Evolutionary conservation across 2,888 invertebrate genomes (phyloP).

Genomic region (Julus scanicus): DNA sequence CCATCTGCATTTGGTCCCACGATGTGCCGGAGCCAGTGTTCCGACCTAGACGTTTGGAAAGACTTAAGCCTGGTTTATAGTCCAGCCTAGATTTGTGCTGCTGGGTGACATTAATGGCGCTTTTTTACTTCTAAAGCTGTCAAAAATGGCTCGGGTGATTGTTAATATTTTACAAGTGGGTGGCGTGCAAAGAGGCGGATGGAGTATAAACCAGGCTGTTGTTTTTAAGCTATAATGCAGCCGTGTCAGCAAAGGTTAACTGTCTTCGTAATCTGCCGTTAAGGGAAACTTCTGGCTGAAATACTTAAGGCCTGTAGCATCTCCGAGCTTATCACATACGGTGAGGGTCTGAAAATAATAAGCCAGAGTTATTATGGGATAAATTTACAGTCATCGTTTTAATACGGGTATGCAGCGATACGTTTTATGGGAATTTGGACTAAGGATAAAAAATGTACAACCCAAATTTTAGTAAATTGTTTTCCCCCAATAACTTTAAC

Average conservation of each 20-base stretch:
- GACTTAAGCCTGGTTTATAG: neutral
- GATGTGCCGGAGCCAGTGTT: neutral
- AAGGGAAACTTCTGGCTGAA: neutral
- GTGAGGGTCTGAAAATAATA: neutral
- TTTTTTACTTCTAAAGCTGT: neutral
- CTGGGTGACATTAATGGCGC: neutral
- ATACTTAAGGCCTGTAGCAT: conserved; percentile 38
- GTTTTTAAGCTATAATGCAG: neutral
- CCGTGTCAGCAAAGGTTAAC: neutral
- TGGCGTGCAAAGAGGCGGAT: neutral
- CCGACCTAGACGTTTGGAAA: neutral
- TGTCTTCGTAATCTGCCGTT: conserved; percentile 15
- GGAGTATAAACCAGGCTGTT: conserved; percentile 10
- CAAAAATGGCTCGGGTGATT: neutral
- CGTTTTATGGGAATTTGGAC: no score
- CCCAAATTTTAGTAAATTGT: no score
- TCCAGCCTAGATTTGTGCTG: neutral
- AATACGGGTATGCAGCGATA: no score
- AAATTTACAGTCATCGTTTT: no score
- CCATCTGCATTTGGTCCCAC: conserved; percentile 12
- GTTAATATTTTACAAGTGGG: neutral
- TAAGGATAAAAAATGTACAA: no score
- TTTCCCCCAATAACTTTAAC: no score
- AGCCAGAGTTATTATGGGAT: no score
- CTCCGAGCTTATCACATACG: conserved; percentile 50